Conservation (phyloP, 1,140 invertebrate species). For the Pseudobourletiella spinata region DNA sequence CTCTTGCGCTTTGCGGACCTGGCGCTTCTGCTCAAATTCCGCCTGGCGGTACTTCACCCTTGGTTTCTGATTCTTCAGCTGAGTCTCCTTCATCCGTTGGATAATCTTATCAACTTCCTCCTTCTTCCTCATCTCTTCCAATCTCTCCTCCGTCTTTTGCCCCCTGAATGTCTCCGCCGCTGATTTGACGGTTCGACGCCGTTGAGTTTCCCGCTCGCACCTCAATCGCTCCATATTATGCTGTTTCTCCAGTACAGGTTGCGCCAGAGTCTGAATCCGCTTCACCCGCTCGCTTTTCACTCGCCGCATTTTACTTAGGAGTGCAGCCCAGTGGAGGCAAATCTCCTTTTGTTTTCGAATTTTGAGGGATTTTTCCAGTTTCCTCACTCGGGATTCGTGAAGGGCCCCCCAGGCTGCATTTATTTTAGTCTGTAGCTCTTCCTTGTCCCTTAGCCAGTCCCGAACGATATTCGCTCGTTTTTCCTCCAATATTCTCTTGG, state of each 20-base stretch:
- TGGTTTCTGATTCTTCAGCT: neutral
- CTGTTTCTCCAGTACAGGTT: slow-evolving; percentile 13
- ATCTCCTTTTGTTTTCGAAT: slow-evolving; percentile 14
- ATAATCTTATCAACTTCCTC: neutral
- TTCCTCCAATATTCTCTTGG: slow-evolving; percentile 23
- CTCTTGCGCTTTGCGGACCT: neutral
- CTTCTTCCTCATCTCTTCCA: neutral
- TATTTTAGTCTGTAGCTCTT: slow-evolving; percentile 20
- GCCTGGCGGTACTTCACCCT: slow-evolving; percentile 7
- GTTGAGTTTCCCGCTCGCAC: neutral
- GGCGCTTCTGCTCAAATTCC: slow-evolving; percentile 9
- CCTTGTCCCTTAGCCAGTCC: slow-evolving; percentile 28
- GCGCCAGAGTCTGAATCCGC: slow-evolving; percentile 5
- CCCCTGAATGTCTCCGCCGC: slow-evolving; percentile 4
- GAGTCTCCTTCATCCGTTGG: neutral
- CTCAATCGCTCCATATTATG: slow-evolving; percentile 8
- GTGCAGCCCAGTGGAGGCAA: slow-evolving; percentile 15
- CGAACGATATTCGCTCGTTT: slow-evolving; percentile 11
- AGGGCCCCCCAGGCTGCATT: slow-evolving; percentile 23
- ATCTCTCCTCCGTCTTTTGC: neutral
- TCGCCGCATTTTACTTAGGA: slow-evolving; percentile 20
- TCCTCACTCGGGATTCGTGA: slow-evolving; percentile 4
- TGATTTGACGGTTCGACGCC: neutral
- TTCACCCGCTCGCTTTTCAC: slow-evolving; percentile 19
- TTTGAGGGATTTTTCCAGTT: slow-evolving; percentile 4